Evolutionary conservation across 2,113 vertebrate species (phyloP), one percentile per base, ranked within the genome.

Genomic region (Ondatra zibethicus): DNA sequence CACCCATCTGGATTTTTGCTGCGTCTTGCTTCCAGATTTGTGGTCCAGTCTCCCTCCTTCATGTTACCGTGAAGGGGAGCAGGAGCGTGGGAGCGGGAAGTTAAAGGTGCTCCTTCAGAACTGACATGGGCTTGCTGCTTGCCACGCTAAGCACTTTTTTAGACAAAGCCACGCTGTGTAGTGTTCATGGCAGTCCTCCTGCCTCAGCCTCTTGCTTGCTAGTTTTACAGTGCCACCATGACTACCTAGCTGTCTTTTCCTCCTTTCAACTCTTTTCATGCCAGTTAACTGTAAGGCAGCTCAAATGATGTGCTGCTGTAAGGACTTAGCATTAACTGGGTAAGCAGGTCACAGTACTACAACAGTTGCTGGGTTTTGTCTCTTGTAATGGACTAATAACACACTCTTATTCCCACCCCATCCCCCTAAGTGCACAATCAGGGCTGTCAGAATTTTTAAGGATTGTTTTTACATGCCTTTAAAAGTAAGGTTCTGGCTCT

Each of bases 401-500:
- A 72, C 31, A 31, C 10, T 70, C 13, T 36, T 87, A 39, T 88
- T 82, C 16, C 33, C 29, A 16, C 65, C 47, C 8, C 8, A 87
- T 52, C 29, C 5, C 58, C 29, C 5, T 88, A 45, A 66, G 33
- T 72, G 36, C 68, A 70, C 76, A 77, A n/a, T 72, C 0, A 6
- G 14, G 55, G n/a, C 25, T 89, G 10, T 36, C 39, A 47, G 25
- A 89, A 50, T 72, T 91, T 92, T 80, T 52, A 89, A 92, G 93
- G 31, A 25, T 81, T 45, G 45, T 93, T 63, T 90, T 95, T 92
- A 91, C 17, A 93, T 23, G 33, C 87, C 29, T 70, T 93, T 65
- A 95, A 87, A 87, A 36, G 88, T 81, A 47, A 93, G 45, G 19
- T 82, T 94, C 93, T 78, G 29, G 91, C 50, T 47, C 84, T 96